Evolutionary conservation across 2,797 vertebrate genomes (phyloP), one percentile per base, ranked within the genome.

Genomic region (Zalophus californianus): DNA sequence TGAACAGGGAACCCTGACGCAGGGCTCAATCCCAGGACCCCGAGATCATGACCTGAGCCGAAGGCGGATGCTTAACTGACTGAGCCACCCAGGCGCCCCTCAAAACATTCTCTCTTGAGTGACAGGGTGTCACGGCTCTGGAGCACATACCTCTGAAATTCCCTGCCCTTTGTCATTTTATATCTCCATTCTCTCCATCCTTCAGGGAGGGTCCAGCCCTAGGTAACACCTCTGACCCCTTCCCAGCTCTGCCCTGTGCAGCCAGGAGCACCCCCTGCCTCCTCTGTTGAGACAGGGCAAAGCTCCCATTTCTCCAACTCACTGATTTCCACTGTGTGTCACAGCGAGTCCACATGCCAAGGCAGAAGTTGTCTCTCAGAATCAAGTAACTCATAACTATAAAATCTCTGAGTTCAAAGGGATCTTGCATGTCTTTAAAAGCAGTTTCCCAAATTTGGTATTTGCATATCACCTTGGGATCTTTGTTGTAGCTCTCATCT

Each of bases 111-210:
- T 12, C 38, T 90, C 18, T 58, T 70, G 75, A 94, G 32, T 50
- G 44, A n/a, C 27, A 58, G 41, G 21, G 23, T 41, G 15, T 85
- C 50, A 48, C 54, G 18, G 5, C 21, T 29, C 52, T n/a, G 56
- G 48, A 72, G 48, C 18, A 7, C 21, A 0, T 5, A 5, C 23
- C 41, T 83, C 35, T 38, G n/a, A 52, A 54, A 38, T 35, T 21
- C 41, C 7, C 7, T 21, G 2, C 35, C 3, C 1, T 38, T 84
- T 75, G 1, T 32, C 3, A 1, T 18, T 38, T 0, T 3, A 1
- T 18, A 18, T n/a, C 64, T 79, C 11, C 1, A 0, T 41, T 44
- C 23, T 72, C 32, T 14, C 7, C 1, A 8, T 80, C 56, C 41
- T 21, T 86, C 20, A 52, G 54, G 41, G 21, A 52, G 50, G 41